Percentiles rank a stretch among this genome's conserved stretches.
Evolutionary conservation across 2,888 invertebrate genomes (phyloP).

Genomic region (Limnephilus auricula): DNA sequence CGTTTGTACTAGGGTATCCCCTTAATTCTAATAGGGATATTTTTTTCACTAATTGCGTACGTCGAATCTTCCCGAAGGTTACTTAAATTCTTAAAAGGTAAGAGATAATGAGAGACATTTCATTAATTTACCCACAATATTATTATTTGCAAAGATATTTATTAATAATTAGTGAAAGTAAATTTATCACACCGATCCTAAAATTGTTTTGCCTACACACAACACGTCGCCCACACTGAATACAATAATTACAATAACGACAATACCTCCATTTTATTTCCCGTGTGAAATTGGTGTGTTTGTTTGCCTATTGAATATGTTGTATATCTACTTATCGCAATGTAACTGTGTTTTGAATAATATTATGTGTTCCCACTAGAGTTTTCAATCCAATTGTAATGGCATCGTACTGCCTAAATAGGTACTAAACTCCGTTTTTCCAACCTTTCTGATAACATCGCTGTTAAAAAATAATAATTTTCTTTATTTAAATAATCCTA

Average conservation of each 20-base stretch:
- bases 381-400: no score
- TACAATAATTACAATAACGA: background rate
- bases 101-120: background rate
- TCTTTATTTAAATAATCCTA: no score
- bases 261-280: background rate
- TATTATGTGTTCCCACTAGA: no score
- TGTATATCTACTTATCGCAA: background rate
- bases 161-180: background rate
- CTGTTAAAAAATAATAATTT: no score
- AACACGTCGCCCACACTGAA: background rate
- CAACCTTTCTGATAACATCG: no score
- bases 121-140: background rate
- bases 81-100: background rate
- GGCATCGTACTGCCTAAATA: no score
- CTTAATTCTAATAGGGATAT: background rate
- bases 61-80: background rate
- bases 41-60: background rate
- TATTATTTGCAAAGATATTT: background rate
- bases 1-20: no score
- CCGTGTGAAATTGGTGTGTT: background rate
- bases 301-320: background rate
- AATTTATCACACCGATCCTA: background rate
- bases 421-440: no score
- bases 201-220: background rate
- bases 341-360: background rate